phyloP scores from a whole-genome alignment of 1,140 invertebrate genomes.

The Drosophila nannoptera region DNA sequence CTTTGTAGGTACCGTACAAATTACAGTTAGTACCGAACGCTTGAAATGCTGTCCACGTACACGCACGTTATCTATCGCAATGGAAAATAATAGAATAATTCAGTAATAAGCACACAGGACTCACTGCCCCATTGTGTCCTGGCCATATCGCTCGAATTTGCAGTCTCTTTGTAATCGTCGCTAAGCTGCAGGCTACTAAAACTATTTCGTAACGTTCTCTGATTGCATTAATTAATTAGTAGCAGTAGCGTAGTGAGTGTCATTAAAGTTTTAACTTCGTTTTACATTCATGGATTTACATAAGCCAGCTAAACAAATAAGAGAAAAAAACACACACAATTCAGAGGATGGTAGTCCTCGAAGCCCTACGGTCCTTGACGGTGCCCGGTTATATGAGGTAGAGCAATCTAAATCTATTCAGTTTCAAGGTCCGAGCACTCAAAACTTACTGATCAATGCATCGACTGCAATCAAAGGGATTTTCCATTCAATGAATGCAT shows the following conservation, averaged over 20 bases:
- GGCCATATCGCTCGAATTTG: no score
- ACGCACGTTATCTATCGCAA: slow-evolving; percentile 3
- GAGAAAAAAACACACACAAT: no score
- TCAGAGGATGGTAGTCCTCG: no score
- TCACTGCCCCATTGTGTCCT: no score
- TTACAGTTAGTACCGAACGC: slow-evolving; percentile 2
- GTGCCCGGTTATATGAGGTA: no score
- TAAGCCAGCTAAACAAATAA: no score
- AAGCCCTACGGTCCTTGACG: no score
- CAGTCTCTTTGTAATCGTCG: neutral
- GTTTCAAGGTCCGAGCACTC: slow-evolving; percentile 1
- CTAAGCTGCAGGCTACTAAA: neutral
- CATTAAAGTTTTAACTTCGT: no score
- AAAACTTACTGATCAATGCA: neutral
- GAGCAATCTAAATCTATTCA: neutral
- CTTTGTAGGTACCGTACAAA: neutral
- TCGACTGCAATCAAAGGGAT: neutral
- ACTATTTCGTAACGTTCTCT: no score
- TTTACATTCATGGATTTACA: no score
- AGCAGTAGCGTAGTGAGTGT: no score
- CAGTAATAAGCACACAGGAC: slow-evolving; percentile 3
- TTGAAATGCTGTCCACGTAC: slow-evolving; percentile 5
- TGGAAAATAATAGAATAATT: neutral
- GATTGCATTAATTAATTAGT: no score
- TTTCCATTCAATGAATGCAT: neutral